phyloP scores from a whole-genome alignment of 2,888 invertebrate genomes.

The Eristalinus aeneus region DNA sequence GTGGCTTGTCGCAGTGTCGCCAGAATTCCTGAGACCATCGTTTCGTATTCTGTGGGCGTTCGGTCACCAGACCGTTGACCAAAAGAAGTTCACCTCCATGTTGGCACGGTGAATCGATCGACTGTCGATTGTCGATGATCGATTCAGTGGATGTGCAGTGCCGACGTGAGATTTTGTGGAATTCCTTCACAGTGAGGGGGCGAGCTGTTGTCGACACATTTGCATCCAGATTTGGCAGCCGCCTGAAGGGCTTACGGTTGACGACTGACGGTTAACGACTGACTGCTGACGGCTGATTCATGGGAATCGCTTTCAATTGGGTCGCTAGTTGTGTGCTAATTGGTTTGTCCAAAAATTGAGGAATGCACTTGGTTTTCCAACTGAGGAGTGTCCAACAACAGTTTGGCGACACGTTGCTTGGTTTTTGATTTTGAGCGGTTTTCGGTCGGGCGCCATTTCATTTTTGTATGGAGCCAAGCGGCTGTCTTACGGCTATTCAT shows the following conservation, averaged over 20 bases:
- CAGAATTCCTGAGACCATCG: constrained; percentile 56
- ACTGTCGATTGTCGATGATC: constrained; percentile 14
- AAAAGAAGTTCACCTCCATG: constrained; percentile 60
- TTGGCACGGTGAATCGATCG: constrained; percentile 47
- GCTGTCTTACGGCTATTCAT: no score
- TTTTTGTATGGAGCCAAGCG: no score
- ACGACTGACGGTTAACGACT: background rate
- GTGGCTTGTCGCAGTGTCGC: constrained; percentile 52
- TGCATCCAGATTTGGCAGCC: background rate
- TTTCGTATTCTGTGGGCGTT: constrained; percentile 44
- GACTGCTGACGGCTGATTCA: background rate
- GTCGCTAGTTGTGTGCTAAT: background rate
- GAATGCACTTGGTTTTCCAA: no score
- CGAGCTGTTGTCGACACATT: background rate
- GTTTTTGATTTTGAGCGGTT: no score
- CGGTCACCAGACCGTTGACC: constrained; percentile 53
- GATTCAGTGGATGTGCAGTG: background rate
- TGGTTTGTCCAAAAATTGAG: background rate
- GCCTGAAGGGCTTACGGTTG: background rate
- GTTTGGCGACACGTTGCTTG: no score
- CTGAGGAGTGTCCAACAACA: no score
- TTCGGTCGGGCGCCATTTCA: no score
- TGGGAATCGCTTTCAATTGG: background rate
- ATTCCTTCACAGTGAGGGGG: background rate
- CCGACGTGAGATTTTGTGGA: background rate